Evolutionary conservation across 2,113 vertebrate species (phyloP).

Genomic region (Hemiscyllium ocellatum): DNA sequence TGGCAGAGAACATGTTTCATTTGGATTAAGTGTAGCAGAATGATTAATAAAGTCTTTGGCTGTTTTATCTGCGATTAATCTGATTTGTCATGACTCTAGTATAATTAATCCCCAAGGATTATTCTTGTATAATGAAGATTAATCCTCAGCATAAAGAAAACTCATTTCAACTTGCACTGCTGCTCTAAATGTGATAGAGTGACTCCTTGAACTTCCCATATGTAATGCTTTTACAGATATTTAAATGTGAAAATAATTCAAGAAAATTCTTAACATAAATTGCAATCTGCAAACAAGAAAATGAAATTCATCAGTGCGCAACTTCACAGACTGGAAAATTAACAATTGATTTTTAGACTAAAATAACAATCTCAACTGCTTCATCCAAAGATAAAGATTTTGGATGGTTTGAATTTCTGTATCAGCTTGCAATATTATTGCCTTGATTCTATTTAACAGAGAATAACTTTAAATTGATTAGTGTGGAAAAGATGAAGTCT

Average conservation of each 20-base stretch:
- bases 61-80: conserved; percentile 37
- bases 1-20: conserved; percentile 23
- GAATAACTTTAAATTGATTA: neutral
- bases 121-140: conserved; percentile 32
- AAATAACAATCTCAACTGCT: neutral
- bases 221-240: neutral
- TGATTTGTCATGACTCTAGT: conserved; percentile 34
- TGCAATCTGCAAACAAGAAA: neutral
- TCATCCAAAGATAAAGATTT: neutral
- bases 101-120: conserved; percentile 36
- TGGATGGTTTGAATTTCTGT: neutral
- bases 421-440: neutral
- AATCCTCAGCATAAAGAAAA: conserved; percentile 27
- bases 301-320: neutral
- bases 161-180: conserved; percentile 25
- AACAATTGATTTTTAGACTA: neutral
- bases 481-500: neutral
- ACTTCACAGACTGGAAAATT: neutral
- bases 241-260: neutral
- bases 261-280: neutral
- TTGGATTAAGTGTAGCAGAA: conserved; percentile 35
- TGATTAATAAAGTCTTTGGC: conserved; percentile 35
- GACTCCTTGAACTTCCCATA: conserved; percentile 18
- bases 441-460: neutral
- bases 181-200: conserved; percentile 1